Conservation (phyloP, 2,797 vertebrate species). For the Momotus momota region DNA sequence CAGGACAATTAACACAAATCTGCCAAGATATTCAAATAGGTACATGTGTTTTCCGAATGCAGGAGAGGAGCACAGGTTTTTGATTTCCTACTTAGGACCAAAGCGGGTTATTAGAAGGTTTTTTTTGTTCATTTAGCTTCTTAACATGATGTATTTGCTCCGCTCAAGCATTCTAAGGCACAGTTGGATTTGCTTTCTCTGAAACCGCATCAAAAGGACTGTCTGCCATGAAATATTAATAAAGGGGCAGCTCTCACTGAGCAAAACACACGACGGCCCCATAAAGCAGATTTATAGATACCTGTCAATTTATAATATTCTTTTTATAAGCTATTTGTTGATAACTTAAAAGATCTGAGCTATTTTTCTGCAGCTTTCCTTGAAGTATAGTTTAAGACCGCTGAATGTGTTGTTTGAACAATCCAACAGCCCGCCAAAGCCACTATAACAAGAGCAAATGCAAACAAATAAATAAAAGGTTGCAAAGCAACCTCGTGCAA, state of each 20-base stretch:
- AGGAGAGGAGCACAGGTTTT: background rate
- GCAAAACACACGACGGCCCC: background rate
- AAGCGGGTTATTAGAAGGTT: background rate
- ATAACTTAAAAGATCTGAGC: background rate
- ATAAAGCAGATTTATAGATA: background rate
- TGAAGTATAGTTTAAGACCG: background rate
- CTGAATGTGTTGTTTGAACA: background rate
- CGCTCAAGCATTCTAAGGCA: background rate
- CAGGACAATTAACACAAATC: constrained; percentile 27
- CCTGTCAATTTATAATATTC: background rate
- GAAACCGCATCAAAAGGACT: background rate
- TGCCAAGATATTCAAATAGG: constrained; percentile 3
- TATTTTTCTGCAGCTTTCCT: background rate
- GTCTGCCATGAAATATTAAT: background rate
- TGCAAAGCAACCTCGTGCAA: background rate
- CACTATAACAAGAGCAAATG: background rate
- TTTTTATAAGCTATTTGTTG: background rate
- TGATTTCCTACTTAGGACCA: background rate
- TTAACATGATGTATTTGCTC: background rate
- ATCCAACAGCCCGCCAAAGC: background rate
- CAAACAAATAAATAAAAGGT: constrained; percentile 47
- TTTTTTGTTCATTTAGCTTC: constrained; percentile 14
- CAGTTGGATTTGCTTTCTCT: background rate
- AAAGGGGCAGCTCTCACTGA: background rate
- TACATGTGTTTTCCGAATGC: background rate